Conservation (phyloP, 2,888 invertebrate genomes). For the Cephus nigrinus region DNA sequence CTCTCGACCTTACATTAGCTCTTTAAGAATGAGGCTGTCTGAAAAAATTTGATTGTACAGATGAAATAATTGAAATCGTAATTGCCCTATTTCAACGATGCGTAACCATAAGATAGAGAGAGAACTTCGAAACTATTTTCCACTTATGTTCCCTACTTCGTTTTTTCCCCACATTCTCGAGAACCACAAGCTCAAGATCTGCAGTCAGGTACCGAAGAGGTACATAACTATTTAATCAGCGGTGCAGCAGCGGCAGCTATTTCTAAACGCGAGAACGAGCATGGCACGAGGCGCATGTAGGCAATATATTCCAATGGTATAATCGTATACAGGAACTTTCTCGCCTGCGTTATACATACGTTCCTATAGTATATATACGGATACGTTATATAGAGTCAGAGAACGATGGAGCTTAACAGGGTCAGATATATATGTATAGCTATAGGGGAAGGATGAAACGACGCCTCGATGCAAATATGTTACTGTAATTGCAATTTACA, state of each 20-base stretch:
- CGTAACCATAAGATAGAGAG: background rate
- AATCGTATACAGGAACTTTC: background rate
- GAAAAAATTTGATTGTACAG: background rate
- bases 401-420: background rate
- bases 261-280: background rate
- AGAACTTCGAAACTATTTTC: background rate
- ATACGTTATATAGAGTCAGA: background rate
- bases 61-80: background rate
- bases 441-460: constrained; percentile 2
- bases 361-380: too few relatives aligned
- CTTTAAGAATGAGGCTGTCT: background rate
- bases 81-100: background rate
- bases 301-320: background rate
- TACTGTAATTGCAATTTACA: constrained; percentile 23
- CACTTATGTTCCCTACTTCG: background rate
- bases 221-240: background rate
- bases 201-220: background rate
- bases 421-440: background rate
- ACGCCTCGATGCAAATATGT: constrained; percentile 17
- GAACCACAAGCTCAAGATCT: background rate
- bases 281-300: background rate
- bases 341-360: background rate
- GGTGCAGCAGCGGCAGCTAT: background rate
- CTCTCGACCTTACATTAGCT: background rate
- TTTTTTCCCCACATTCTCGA: background rate